Evolutionary conservation across 2,113 vertebrate genomes (phyloP).

Genomic region (Apteryx mantelli): DNA sequence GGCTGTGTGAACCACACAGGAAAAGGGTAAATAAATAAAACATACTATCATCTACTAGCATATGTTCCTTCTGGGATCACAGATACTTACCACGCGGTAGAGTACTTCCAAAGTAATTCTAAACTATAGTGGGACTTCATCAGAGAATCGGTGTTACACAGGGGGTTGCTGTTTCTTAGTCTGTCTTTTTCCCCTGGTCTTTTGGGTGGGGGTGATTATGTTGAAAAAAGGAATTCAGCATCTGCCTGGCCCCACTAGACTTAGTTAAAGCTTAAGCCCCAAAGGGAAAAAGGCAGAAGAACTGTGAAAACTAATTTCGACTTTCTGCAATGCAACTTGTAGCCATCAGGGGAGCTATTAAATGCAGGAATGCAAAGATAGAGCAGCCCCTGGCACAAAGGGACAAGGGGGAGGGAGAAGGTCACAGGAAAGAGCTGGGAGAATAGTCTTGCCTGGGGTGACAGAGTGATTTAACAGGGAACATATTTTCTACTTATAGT

Average conservation of each 20-base stretch:
- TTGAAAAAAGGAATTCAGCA: not conserved
- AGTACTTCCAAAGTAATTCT: not conserved
- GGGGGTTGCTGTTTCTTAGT: not conserved
- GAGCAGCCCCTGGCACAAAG: not conserved
- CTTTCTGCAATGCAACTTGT: not conserved
- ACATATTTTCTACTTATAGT: slow-evolving; percentile 55
- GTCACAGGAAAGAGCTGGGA: slow-evolving; percentile 9
- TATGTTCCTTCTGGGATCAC: not conserved
- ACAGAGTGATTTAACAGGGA: slow-evolving; percentile 50
- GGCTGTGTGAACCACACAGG: not conserved
- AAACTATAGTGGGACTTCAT: not conserved
- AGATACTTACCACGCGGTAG: not conserved
- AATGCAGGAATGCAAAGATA: not conserved
- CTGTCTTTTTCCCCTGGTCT: not conserved
- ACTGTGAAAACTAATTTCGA: not conserved
- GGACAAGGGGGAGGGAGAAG: not conserved
- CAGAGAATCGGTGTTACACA: not conserved
- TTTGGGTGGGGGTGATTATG: not conserved
- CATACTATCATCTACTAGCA: not conserved
- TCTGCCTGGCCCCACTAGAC: not conserved
- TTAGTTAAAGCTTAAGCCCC: not conserved
- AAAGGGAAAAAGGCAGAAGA: not conserved
- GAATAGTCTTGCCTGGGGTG: slow-evolving; percentile 48
- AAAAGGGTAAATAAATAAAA: not conserved
- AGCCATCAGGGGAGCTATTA: slow-evolving; percentile 2